Conservation (phyloP, 2,888 invertebrate genomes). For the Disparrhopalites patrizii region DNA sequence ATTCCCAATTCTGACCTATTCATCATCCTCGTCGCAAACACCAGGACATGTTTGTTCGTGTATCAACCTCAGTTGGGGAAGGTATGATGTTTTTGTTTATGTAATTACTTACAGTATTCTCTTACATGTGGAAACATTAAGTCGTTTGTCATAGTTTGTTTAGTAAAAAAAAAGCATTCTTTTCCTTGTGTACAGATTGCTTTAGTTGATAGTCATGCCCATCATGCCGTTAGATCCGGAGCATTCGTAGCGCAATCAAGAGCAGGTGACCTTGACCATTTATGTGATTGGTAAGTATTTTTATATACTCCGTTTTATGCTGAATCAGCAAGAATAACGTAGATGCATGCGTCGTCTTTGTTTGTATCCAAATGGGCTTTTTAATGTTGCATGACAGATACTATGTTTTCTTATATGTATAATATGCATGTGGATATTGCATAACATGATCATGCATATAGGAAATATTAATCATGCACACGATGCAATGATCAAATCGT, state of each 20-base stretch:
- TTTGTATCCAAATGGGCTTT: too few relatives aligned
- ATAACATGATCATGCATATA: background rate
- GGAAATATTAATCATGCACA: background rate
- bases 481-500: too few relatives aligned
- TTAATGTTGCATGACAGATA: too few relatives aligned
- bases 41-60: slow-evolving; percentile 40
- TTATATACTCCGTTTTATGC: too few relatives aligned
- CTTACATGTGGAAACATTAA: background rate
- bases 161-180: background rate
- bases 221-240: slow-evolving; percentile 36
- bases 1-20: slow-evolving; percentile 35
- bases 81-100: slow-evolving; percentile 14
- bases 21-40: slow-evolving; percentile 40
- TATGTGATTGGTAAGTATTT: slow-evolving; percentile 38
- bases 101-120: background rate
- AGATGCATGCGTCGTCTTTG: too few relatives aligned
- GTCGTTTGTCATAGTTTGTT: too few relatives aligned
- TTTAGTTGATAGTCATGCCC: slow-evolving; percentile 43
- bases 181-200: slow-evolving; percentile 37
- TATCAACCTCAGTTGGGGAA: slow-evolving; percentile 42
- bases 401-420: too few relatives aligned
- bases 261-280: slow-evolving; percentile 35
- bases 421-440: background rate
- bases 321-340: too few relatives aligned
- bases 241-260: slow-evolving; percentile 39